Base-by-base conservation (phyloP, 2,797 vertebrate genomes). In the Knipowitschia caucasica region DNA sequence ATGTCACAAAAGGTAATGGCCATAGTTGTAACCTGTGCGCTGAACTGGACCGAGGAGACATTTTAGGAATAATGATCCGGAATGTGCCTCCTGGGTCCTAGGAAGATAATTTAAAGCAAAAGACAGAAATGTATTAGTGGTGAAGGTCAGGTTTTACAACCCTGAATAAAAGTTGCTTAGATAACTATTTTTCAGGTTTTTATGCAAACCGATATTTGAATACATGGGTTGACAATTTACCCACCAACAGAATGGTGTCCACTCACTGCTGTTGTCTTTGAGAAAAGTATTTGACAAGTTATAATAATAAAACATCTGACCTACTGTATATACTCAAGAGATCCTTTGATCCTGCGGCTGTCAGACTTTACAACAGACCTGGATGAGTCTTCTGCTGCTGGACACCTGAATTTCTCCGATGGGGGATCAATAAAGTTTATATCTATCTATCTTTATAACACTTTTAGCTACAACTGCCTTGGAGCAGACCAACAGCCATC, bases 1-100 rank as follows among this genome's bases (percentile, higher is more conserved):
- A 8, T 23, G 47, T 50, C 47, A 50, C 31, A 50, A 35, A 35
- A 36, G 49, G 49, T 50, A 50, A 36, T 26, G 31, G 23, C 23
- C 31, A 36, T 3, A n/a, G 49, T 25, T 50, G 14, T 35, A 50
- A 26, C 49, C 23, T 36, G 49, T 50, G 20, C 31, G 2, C 49
- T 50, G 21, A 15, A 50, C 33, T 36, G 36, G 33, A 50, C 33
- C n/a, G 23, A 30, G 46, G 33, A 35, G 31, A 50, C 33, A 43
- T 43, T 35, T 35, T 35, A 24, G 33, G 49, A 25, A 50, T 24
- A 35, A 50, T 34, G 49, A 36, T 35, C 23, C 21, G 8, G 15
- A 50, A 35, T 25, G 23, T 34, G n/a, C n/a, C n/a, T 25, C 26
- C 18, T 46, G 44, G 25, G 44, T 11, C 26, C 26, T 17, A 9